Evolutionary conservation across 2,888 invertebrate species (phyloP), one percentile per base, ranked within the genome.

Genomic region (Parnassius smintheus): DNA sequence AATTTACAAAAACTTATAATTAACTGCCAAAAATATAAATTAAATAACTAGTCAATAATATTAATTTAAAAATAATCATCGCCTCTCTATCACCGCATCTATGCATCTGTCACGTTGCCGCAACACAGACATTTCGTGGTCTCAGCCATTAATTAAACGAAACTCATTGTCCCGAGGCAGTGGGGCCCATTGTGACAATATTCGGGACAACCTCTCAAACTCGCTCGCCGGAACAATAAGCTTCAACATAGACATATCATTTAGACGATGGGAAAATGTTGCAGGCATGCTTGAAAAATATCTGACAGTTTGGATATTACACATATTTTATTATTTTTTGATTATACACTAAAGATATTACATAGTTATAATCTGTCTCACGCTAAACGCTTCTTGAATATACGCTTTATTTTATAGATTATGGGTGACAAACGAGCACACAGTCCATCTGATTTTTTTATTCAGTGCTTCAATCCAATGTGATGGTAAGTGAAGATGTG

Each of bases 131-230:
- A 87, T 87, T 86, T 88, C 81, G 85, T 86, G 84, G 88, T 85
- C 85, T 81, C 80, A 73, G 82, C 85, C 89, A 91, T 91, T 91
- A 91, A 91, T 91, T 91, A 91, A 90, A 85, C 84, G 81, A 69
- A 76, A 80, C 80, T 85, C 90, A 88, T 90, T 91, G 91, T 91
- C 85, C 85, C 70, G 70, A 76, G 80, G 78, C 83, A 80, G 83
- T 80, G 77, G 70, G 77, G 79, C 78, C 87, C 85, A 90, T 90
- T 91, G 91, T 90, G 86, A 90, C 89, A 91, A 88, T 88, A 89
- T 90, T 91, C 83, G 87, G 87, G 86, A 80, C 86, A 82, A 77
- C 82, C 86, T 87, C 89, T 88, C 86, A 87, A 86, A 83, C 78
- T 74, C 74, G 66, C 68, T 71, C 72, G 63, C 62, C 65, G 71